A percentile compares a stretch with the other conserved stretches of the same genome.
Evolutionary conservation across 2,797 vertebrate genomes (phyloP).

Genomic region (Pygocentrus nattereri): DNA sequence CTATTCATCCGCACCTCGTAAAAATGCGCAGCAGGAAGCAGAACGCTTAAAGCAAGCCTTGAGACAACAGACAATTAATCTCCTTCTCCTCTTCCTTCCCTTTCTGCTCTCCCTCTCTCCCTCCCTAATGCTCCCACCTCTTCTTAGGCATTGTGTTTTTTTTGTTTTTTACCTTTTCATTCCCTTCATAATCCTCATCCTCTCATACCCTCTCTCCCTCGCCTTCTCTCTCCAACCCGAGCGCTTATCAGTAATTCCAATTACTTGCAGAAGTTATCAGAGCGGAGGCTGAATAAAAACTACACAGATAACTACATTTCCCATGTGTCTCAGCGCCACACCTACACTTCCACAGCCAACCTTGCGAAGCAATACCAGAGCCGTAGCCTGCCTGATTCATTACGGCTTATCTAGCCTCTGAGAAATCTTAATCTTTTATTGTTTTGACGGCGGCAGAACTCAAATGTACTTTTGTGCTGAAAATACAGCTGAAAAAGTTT

Average conservation of each 20-base stretch:
- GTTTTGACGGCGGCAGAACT: neutral
- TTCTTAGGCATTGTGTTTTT: neutral
- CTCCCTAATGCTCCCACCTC: neutral
- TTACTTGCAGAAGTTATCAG: constrained; percentile 16
- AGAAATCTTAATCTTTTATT: neutral
- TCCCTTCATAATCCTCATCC: neutral
- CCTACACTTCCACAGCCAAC: neutral
- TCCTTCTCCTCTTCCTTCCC: constrained; percentile 12
- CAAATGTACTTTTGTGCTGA: neutral
- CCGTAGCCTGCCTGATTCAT: neutral
- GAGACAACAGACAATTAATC: constrained; percentile 64
- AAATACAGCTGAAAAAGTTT: neutral
- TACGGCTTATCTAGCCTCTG: neutral
- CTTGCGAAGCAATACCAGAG: neutral
- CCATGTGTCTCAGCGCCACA: neutral
- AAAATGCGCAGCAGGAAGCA: constrained; percentile 64
- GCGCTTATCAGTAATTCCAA: constrained; percentile 21
- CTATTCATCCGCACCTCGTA: constrained; percentile 68
- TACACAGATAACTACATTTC: constrained; percentile 11
- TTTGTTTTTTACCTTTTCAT: constrained; percentile 4
- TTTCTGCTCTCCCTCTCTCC: neutral
- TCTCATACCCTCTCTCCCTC: constrained; percentile 8
- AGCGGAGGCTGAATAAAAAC: neutral
- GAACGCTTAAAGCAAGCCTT: constrained; percentile 64
- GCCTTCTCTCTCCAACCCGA: neutral